Percentiles rank a stretch among this genome's conserved stretches.
These are phyloP conservation scores for Hyperoplus immaculatus DNA, from an alignment of 2,797 vertebrate genomes.

Conservation along the genomic window DNA sequence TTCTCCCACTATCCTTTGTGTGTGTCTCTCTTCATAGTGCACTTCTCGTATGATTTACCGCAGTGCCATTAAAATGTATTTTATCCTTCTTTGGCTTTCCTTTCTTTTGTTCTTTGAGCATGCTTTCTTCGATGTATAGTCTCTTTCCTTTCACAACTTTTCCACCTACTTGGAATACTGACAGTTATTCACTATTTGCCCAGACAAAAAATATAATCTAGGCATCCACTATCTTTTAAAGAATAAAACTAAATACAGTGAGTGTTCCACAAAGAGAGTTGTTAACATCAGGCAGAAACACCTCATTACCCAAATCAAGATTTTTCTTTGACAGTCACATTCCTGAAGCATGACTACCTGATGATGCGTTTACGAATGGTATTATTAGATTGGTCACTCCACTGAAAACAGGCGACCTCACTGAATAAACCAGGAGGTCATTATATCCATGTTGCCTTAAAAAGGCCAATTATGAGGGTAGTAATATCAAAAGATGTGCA, in stretches of 20 bases:
- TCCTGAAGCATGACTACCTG: conserved; percentile 50
- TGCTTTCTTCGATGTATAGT: conserved; percentile 54
- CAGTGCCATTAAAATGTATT: conserved; percentile 92
- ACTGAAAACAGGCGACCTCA: conserved; percentile 38
- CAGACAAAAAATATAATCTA: background rate
- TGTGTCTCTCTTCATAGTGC: conserved; percentile 86
- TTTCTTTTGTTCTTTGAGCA: conserved; percentile 75
- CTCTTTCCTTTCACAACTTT: conserved; percentile 35
- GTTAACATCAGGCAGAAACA: conserved; percentile 21
- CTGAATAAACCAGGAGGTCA: conserved; percentile 48
- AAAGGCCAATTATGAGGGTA: conserved; percentile 50
- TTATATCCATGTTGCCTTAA: conserved; percentile 37
- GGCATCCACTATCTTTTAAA: background rate
- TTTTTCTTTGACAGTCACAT: conserved; percentile 54
- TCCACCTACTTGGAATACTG: conserved; percentile 23
- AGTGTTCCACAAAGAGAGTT: conserved; percentile 19
- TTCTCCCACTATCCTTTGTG: conserved; percentile 77
- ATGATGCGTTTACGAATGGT: conserved; percentile 47
- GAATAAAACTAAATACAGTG: conserved; percentile 5
- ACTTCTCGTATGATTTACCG: conserved; percentile 88
- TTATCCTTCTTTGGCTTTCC: conserved; percentile 84
- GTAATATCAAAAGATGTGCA: conserved; percentile 53
- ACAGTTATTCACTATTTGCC: background rate
- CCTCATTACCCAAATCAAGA: conserved; percentile 34
- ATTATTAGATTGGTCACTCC: conserved; percentile 65